A percentile compares a stretch with the other conserved stretches of the same genome.
Conservation (phyloP, 1,140 invertebrate genomes). For the Neuroterus valhalla region DNA sequence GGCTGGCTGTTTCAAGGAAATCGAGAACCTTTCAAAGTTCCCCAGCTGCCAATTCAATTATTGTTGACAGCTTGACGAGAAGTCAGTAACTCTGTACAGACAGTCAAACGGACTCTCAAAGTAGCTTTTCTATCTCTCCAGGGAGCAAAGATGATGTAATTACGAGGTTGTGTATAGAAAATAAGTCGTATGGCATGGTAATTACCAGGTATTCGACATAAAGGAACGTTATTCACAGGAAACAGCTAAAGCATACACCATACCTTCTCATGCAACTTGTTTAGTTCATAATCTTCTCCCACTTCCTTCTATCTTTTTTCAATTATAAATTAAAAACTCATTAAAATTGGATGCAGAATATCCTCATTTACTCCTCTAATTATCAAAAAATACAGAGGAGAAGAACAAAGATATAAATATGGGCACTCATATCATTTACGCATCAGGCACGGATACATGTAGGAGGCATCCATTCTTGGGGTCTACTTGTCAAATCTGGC, state of each 20-base stretch:
- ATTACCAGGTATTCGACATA: conserved; percentile 27
- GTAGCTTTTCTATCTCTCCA: background rate
- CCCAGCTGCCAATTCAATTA: background rate
- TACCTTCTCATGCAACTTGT: conserved; percentile 6
- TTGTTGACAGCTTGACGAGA: conserved; percentile 13
- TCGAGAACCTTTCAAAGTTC: background rate
- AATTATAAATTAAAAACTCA: background rate
- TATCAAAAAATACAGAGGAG: conserved; percentile 5
- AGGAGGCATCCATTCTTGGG: no score
- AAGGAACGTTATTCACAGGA: conserved; percentile 27
- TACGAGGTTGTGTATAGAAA: background rate
- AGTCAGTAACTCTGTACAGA: background rate
- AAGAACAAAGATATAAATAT: background rate
- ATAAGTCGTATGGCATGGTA: conserved; percentile 25
- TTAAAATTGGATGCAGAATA: background rate
- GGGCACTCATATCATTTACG: background rate
- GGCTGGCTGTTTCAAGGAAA: conserved; percentile 21
- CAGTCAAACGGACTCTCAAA: background rate
- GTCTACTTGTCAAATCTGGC: no score
- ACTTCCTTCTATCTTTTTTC: background rate
- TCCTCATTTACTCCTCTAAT: conserved; percentile 11
- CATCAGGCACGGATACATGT: no score
- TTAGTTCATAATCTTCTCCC: background rate
- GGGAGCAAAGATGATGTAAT: no score
- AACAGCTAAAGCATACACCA: conserved; percentile 15